These are phyloP conservation scores for Oryzias javanicus DNA, from an alignment of 2,113 vertebrate genomes.

Conservation along the genomic window DNA sequence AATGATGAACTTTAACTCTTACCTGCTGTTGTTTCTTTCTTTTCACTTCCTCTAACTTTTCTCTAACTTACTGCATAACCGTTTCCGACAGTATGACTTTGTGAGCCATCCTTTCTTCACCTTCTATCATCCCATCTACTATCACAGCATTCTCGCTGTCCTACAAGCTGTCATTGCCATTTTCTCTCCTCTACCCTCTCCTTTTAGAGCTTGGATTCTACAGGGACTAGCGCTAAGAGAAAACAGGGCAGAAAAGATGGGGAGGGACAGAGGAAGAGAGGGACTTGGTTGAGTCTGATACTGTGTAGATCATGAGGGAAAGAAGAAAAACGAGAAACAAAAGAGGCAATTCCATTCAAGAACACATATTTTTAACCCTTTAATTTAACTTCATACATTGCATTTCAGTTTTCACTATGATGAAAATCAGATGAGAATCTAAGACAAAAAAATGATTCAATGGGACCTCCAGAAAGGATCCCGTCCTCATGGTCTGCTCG, in stretches of 20 bases:
- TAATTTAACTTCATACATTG: too few species aligned
- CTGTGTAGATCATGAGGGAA: not conserved
- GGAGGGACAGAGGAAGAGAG: not conserved
- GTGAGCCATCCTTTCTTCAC: conserved; percentile 7
- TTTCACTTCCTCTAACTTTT: conserved; percentile 9
- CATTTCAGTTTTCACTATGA: too few species aligned
- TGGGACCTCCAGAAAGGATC: too few species aligned
- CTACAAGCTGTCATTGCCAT: conserved; percentile 57
- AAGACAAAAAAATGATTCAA: too few species aligned
- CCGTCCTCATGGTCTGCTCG: too few species aligned
- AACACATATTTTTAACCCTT: too few species aligned
- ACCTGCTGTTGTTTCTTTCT: conserved; percentile 42
- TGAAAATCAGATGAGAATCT: too few species aligned
- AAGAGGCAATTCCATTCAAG: too few species aligned
- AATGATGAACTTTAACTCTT: conserved; percentile 37
- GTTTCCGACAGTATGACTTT: not conserved
- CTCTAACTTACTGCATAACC: not conserved
- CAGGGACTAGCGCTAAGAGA: conserved; percentile 39
- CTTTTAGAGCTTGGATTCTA: conserved; percentile 39
- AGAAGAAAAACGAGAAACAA: not conserved
- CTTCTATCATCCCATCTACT: conserved; percentile 1
- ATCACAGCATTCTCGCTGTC: conserved; percentile 29
- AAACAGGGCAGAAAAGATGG: conserved; percentile 52
- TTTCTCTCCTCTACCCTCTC: conserved; percentile 53
- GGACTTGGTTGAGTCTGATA: conserved; percentile 3